Evolutionary conservation across 2,888 invertebrate genomes (phyloP).

Genomic region (Calameuta idolon): DNA sequence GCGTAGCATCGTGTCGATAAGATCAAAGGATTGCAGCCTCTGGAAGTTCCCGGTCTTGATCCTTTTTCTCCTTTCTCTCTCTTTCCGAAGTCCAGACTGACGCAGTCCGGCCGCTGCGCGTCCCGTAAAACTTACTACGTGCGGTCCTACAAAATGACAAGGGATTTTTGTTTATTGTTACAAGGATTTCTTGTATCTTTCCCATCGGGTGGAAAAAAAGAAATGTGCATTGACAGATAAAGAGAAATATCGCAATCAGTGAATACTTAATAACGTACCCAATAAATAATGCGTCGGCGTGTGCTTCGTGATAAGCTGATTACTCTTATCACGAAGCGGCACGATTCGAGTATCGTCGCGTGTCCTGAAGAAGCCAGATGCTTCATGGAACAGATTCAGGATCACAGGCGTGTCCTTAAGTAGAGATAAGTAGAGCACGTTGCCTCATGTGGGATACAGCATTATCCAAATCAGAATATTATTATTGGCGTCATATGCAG

Average conservation of each 20-base stretch:
- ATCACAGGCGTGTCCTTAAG: neutral
- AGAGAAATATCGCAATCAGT: neutral
- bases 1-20: conserved; percentile 28
- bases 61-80: neutral
- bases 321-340: neutral
- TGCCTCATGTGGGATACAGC: neutral
- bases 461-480: neutral
- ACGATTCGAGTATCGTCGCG: neutral
- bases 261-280: neutral
- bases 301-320: neutral
- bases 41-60: conserved; percentile 19
- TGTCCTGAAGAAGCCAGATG: neutral
- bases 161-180: conserved; percentile 29
- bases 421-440: neutral
- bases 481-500: neutral
- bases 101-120: neutral
- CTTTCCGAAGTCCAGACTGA: conserved; percentile 10
- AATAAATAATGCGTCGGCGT: neutral
- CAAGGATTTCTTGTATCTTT: neutral
- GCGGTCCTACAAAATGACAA: conserved; percentile 33
- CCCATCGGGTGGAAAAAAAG: neutral
- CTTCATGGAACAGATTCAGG: neutral
- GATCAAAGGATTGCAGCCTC: conserved; percentile 42
- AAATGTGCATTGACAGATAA: neutral
- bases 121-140: neutral